Evolutionary conservation across 2,888 invertebrate genomes (phyloP).

Genomic region (Platynereis dumerilii): DNA sequence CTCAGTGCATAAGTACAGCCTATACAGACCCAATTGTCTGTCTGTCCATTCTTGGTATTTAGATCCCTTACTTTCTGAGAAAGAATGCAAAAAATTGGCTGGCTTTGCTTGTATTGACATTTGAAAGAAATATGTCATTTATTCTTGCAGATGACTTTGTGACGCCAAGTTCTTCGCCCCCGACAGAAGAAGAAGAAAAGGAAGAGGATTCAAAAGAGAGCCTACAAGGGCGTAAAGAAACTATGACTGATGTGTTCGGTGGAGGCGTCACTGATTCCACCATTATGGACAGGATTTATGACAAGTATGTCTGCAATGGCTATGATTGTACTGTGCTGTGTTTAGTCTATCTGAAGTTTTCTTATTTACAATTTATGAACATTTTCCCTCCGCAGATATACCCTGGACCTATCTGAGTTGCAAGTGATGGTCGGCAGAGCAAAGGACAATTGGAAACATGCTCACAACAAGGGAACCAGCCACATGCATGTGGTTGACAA

Average conservation of each 20-base stretch:
- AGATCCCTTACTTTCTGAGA: no score
- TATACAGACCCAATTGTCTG: no score
- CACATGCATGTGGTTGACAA: conserved; percentile 84
- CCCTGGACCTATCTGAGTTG: conserved; percentile 77
- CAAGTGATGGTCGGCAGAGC: conserved; percentile 89
- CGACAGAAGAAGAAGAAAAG: conserved; percentile 38
- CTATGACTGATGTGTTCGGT: conserved; percentile 35
- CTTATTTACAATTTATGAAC: no score
- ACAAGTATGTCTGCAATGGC: conserved; percentile 73
- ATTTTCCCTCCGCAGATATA: conserved; percentile 64
- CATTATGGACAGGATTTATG: conserved; percentile 76
- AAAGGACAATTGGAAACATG: conserved; percentile 88
- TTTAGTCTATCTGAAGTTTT: not conserved
- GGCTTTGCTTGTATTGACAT: no score
- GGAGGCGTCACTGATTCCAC: conserved; percentile 47
- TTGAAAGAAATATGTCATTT: no score
- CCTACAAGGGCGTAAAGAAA: not conserved
- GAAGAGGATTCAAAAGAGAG: conserved; percentile 19
- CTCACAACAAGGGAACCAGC: conserved; percentile 83
- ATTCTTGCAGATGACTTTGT: conserved; percentile 61
- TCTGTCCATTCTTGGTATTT: no score
- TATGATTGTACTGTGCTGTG: no score
- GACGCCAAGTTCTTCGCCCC: conserved; percentile 65
- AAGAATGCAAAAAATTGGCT: no score
- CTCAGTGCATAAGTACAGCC: no score